These are phyloP conservation scores for Rafetus swinhoei DNA, from an alignment of 2,113 vertebrate species.

Conservation along the genomic window DNA sequence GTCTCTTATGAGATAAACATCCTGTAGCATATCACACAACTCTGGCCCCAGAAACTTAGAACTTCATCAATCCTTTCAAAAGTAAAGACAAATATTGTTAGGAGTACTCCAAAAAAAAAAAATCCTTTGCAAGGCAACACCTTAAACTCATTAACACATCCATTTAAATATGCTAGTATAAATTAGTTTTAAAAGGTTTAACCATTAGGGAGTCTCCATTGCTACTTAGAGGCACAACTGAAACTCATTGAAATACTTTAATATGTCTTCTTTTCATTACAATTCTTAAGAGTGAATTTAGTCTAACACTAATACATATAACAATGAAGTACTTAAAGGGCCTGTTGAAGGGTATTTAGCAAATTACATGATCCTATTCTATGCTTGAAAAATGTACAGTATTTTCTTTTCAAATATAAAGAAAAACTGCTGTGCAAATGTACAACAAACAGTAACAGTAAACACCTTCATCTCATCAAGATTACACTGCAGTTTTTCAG, in stretches of 20 bases:
- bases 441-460: slow-evolving; percentile 1
- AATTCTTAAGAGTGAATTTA: slow-evolving; percentile 52
- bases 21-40: neutral
- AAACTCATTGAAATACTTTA: slow-evolving; percentile 66
- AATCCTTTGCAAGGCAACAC: slow-evolving; percentile 17
- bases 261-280: slow-evolving; percentile 63
- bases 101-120: neutral
- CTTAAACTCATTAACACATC: slow-evolving; percentile 44
- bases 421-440: slow-evolving; percentile 45
- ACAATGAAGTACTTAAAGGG: slow-evolving; percentile 52
- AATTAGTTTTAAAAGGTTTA: slow-evolving; percentile 65
- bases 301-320: slow-evolving; percentile 58
- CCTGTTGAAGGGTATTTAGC: slow-evolving; percentile 30
- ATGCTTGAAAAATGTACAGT: slow-evolving; percentile 12
- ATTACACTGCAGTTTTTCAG: slow-evolving; percentile 10
- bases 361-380: slow-evolving; percentile 48
- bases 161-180: slow-evolving; percentile 44
- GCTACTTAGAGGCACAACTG: slow-evolving; percentile 46
- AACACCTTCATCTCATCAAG: neutral
- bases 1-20: neutral
- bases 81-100: slow-evolving; percentile 21
- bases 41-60: neutral
- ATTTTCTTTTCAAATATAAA: slow-evolving; percentile 11
- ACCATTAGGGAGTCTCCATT: slow-evolving; percentile 46
- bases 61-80: neutral